Conservation (phyloP, 2,113 vertebrate genomes). For the Microcebus jonahi region DNA sequence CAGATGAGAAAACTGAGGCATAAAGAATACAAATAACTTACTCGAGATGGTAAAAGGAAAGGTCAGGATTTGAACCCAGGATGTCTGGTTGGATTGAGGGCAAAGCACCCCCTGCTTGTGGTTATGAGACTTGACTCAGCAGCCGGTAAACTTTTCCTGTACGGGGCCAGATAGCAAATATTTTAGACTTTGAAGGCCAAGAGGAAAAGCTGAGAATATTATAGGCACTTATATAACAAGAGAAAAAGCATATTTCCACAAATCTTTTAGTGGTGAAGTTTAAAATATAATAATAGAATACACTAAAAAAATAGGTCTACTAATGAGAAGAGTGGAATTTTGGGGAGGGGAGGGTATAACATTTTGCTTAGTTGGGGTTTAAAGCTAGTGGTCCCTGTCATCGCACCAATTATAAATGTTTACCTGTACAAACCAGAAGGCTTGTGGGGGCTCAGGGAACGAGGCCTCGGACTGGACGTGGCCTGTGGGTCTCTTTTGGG, state of each 20-base stretch:
- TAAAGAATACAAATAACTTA: background rate
- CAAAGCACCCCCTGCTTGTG: background rate
- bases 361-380: background rate
- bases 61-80: background rate
- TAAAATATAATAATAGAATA: background rate
- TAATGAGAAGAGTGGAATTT: background rate
- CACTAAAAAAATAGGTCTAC: background rate
- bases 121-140: background rate
- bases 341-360: too few species aligned
- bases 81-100: background rate
- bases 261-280: background rate
- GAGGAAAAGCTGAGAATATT: background rate
- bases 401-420: background rate
- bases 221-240: background rate
- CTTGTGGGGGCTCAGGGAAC: background rate
- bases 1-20: background rate
- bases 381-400: background rate
- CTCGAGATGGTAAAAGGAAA: background rate
- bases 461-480: background rate
- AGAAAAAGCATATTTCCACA: background rate
- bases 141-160: background rate
- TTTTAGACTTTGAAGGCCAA: background rate
- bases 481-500: fast-evolving
- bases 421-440: background rate
- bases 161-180: background rate